Evolutionary conservation across 2,113 vertebrate species (phyloP).

Genomic region (Microcebus jonahi): DNA sequence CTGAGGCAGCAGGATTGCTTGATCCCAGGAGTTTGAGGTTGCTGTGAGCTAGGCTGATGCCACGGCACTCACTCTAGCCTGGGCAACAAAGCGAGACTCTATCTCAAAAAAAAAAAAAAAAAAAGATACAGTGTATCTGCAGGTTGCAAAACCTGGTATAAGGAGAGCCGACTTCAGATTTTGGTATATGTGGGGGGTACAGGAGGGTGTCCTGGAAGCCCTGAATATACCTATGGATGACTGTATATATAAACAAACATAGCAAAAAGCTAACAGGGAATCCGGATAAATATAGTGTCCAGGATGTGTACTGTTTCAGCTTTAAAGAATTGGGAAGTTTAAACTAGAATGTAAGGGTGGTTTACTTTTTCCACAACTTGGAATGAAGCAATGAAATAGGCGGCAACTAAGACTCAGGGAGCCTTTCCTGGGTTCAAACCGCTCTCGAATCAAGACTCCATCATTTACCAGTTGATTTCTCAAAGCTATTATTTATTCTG

Average conservation of each 20-base stretch:
- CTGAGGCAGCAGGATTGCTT: too few species aligned
- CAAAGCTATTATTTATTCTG: conserved; percentile 87
- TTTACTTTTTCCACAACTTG: not conserved
- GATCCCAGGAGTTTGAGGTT: too few species aligned
- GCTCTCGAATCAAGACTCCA: conserved; percentile 39
- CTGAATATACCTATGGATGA: not conserved
- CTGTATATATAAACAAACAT: not conserved
- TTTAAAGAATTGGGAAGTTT: not conserved
- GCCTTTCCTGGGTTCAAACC: not conserved
- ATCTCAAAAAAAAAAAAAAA: too few species aligned
- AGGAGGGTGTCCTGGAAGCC: not conserved
- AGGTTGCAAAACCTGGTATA: not conserved
- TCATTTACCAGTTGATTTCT: conserved; percentile 45
- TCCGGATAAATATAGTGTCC: not conserved
- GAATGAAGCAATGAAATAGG: not conserved
- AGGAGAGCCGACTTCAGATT: not conserved
- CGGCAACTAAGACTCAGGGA: not conserved
- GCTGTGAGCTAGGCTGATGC: too few species aligned
- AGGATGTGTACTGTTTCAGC: not conserved
- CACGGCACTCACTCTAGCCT: too few species aligned
- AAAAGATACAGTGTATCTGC: not conserved
- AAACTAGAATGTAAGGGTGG: not conserved
- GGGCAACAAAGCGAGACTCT: too few species aligned
- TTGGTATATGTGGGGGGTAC: not conserved
- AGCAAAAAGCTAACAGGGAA: not conserved